Evolutionary conservation across 2,888 invertebrate species (phyloP), one percentile per base, ranked within the genome.

Genomic region (Phaedon cochleariae): DNA sequence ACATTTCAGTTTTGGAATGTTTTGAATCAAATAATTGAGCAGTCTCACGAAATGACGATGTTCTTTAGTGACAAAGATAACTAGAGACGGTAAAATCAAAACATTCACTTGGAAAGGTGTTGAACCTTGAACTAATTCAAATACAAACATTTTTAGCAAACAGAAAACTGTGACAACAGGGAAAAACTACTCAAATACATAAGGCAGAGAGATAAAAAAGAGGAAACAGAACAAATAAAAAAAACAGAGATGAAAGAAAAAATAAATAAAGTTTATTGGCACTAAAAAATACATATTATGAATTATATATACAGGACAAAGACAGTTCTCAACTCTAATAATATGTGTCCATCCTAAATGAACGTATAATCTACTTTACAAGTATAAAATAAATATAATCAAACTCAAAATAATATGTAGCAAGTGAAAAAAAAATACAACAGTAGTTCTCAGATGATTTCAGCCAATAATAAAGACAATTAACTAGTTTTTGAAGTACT

Each of bases 181-280:
- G 10, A 34, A 34, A 5, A 41, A 45, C 57, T 57, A 63, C 45
- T 31, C 45, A 15, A 21, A 20, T 37, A 60, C 46, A 29, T 29
- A 58, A 58, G 31, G 34, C 26, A 51, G 22, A n/a, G 54, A 59
- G 31, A 37, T 41, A 59, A 59, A 55, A 29, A 45, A 57, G 57
- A 58, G 20, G 41, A 55, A 60, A 52, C n/a, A n/a, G n/a, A n/a
- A n/a, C n/a, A 55, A 51, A 59, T 52, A 41, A 31, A 54, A 60
- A 65, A 49, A 64, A 64, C 41, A 60, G 54, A 54, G 52, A 26
- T 22, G 29, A 65, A 65, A 34, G 29, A 58, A 64, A 65, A 65
- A 65, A 65, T 61, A 65, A 65, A 61, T 58, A 61, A 54, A 60
- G 46, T 61, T 61, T 61, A 61, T 65, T 65, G 31, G 51, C 49